These are phyloP conservation scores for Centropyge bicolor DNA, from an alignment of 2,797 vertebrate genomes.

Conservation along the genomic window DNA sequence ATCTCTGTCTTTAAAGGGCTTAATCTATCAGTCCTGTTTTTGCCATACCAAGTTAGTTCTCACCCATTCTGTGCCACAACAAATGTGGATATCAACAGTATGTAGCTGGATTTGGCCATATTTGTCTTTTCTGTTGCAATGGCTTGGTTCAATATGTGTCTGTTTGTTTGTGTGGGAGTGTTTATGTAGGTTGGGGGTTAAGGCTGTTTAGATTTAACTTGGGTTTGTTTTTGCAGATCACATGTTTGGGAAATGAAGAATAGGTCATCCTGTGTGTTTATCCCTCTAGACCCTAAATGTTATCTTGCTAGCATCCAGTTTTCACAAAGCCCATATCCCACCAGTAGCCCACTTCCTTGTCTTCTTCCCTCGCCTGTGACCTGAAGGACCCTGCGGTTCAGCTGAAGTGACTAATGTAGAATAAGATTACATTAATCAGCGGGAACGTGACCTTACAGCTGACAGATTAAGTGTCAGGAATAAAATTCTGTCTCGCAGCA, in stretches of 20 bases:
- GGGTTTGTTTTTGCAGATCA: slow-evolving; percentile 58
- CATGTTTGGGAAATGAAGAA: slow-evolving; percentile 42
- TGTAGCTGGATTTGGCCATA: slow-evolving; percentile 32
- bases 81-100: slow-evolving; percentile 16
- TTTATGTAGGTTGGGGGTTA: slow-evolving; percentile 42
- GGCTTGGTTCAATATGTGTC: slow-evolving; percentile 20
- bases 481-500: slow-evolving; percentile 79
- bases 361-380: slow-evolving; percentile 63
- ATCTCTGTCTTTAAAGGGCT: slow-evolving; percentile 66
- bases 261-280: slow-evolving; percentile 38
- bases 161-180: slow-evolving; percentile 48
- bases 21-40: slow-evolving; percentile 55
- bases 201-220: slow-evolving; percentile 44
- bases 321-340: slow-evolving; percentile 17
- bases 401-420: slow-evolving; percentile 79
- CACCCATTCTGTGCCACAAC: slow-evolving; percentile 35
- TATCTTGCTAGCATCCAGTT: slow-evolving; percentile 29
- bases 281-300: slow-evolving; percentile 25
- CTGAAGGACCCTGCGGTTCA: slow-evolving; percentile 62
- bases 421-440: slow-evolving; percentile 84
- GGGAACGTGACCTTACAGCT: slow-evolving; percentile 83
- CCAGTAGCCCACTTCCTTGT: slow-evolving; percentile 32
- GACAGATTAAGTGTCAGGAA: slow-evolving; percentile 83
- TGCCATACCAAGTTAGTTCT: slow-evolving; percentile 52
- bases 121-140: slow-evolving; percentile 29